These are phyloP conservation scores for Microcaecilia unicolor DNA, from an alignment of 2,797 vertebrate genomes.

Conservation along the genomic window DNA sequence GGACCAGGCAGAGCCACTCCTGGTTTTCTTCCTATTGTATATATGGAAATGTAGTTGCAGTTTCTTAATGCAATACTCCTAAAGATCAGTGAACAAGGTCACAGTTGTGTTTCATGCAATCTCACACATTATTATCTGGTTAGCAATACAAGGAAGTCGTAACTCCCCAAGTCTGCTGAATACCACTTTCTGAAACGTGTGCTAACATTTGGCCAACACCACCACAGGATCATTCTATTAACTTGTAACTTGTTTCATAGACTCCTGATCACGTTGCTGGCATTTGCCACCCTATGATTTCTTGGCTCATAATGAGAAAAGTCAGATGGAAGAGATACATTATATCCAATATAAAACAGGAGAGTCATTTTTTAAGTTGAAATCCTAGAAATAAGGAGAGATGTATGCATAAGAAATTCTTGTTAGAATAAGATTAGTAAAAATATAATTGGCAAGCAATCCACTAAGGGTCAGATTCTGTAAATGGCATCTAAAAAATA, in stretches of 20 bases:
- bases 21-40: too few relatives aligned
- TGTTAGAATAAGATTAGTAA: too few relatives aligned
- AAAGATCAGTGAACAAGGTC: too few relatives aligned
- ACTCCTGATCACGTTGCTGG: conserved; percentile 52
- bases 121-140: conserved; percentile 29
- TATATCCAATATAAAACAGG: too few relatives aligned
- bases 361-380: too few relatives aligned
- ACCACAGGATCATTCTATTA: conserved; percentile 50
- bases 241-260: conserved; percentile 51
- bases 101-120: conserved; percentile 27
- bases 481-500: too few relatives aligned
- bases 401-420: too few relatives aligned
- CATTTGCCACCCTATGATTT: conserved; percentile 43
- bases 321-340: conserved; percentile 41
- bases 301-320: conserved; percentile 47
- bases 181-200: conserved; percentile 40
- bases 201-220: conserved; percentile 49
- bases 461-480: too few relatives aligned
- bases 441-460: too few relatives aligned
- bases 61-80: too few relatives aligned
- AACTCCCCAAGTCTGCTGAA: conserved; percentile 45
- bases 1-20: not conserved
- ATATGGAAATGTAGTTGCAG: conserved; percentile 10
- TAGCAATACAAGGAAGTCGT: not conserved
- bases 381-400: too few relatives aligned